A percentile compares a stretch with the other conserved stretches of the same genome.
Evolutionary conservation across 1,140 invertebrate genomes (phyloP).

Genomic region (Dolichoris vasculosae): DNA sequence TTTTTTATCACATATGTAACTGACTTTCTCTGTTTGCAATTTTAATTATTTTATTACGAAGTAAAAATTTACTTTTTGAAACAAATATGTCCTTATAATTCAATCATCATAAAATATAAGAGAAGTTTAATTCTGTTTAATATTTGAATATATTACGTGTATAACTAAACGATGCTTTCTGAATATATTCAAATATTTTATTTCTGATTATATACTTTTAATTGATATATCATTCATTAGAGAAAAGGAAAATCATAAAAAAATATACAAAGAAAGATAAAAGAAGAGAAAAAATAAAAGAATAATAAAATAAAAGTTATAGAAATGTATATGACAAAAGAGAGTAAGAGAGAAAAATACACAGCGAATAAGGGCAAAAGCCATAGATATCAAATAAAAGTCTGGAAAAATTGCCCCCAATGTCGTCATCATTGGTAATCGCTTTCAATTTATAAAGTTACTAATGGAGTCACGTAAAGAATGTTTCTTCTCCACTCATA

Average conservation of each 20-base stretch:
- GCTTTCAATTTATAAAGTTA: slow-evolving; percentile 50
- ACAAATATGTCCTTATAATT: background rate
- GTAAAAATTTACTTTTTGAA: background rate
- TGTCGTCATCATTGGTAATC: slow-evolving; percentile 39
- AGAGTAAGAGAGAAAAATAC: background rate
- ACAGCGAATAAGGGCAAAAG: background rate
- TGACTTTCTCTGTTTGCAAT: too few relatives aligned
- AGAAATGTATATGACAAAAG: background rate
- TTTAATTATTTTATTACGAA: background rate
- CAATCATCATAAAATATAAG: background rate
- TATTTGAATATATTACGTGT: background rate
- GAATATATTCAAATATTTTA: background rate
- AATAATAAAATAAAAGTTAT: background rate
- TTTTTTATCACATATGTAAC: too few relatives aligned
- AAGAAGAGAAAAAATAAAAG: background rate
- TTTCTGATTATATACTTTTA: background rate
- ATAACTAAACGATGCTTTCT: background rate
- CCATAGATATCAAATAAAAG: slow-evolving; percentile 43
- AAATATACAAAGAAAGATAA: too few relatives aligned
- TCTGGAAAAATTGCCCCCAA: slow-evolving; percentile 30
- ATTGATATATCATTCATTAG: too few relatives aligned
- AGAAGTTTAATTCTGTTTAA: background rate
- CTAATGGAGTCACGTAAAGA: slow-evolving; percentile 48
- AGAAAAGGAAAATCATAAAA: too few relatives aligned
- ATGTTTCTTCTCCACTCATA: slow-evolving; percentile 47